Evolutionary conservation across 2,113 vertebrate species (phyloP), one percentile per base, ranked within the genome.

Genomic region (Sinocyclocheilus maitianheensis): DNA sequence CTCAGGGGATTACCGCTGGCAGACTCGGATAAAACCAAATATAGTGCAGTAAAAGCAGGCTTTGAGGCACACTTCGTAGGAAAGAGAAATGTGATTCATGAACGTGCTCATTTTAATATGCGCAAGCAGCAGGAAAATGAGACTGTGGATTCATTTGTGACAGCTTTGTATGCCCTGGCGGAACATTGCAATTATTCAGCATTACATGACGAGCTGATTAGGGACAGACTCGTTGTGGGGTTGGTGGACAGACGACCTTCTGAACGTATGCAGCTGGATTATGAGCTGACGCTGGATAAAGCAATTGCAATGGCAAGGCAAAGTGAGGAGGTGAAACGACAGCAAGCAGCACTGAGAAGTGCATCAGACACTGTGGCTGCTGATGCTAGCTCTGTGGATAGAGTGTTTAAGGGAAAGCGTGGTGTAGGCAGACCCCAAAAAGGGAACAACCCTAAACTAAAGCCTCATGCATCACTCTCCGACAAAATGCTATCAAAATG

Each of bases 221-320:
- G 10, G 11, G 60, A 63, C 22, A 4, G 60, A 4, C 60, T 63
- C 3, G 10, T 63, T 40, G 3, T 40, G 60, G n/a, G 60, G 10
- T 63, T 63, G n/a, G n/a, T 0, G 3, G 63, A 53, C 16, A 83
- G 3, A 71, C 7, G 40, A 0, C 65, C 72, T 20, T 82, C 62
- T 18, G 81, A 83, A 22, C 16, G 24, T 0, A 71, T 83, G 81
- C 81, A 83, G 46, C 13, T 83, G 26, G 81, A 83, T 58, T 1
- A 24, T 12, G 65, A 83, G 3, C 81, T 83, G 1, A 83, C 81
- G 0, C 2, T 83, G 30, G 65, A 72, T 8, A 84, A 84, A 58
- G 43, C 43, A 43, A 43, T 43, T 9, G 43, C 43, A 43, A 43
- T 43, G 43, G 53, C 71, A 7, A 13, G 63, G 3, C 63, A 65